These are phyloP conservation scores for Sakesphorus luctuosus DNA, from an alignment of 2,113 vertebrate genomes.

Conservation along the genomic window DNA sequence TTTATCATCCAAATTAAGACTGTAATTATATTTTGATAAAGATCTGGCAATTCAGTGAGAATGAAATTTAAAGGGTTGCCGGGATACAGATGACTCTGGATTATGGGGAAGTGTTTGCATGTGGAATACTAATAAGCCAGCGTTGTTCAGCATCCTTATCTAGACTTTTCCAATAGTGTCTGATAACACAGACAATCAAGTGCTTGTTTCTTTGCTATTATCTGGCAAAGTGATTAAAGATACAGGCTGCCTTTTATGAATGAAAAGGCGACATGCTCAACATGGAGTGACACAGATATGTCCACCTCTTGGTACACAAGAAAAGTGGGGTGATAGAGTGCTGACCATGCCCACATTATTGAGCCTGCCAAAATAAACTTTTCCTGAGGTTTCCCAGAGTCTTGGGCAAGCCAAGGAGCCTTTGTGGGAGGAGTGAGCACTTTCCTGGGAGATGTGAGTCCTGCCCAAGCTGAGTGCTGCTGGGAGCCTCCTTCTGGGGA, in stretches of 20 bases:
- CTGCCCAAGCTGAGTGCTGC: neutral
- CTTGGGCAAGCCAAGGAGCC: neutral
- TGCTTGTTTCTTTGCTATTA: conserved; percentile 76
- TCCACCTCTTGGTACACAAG: conserved; percentile 8
- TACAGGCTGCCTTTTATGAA: conserved; percentile 75
- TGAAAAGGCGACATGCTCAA: conserved; percentile 55
- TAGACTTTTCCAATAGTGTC: conserved; percentile 75
- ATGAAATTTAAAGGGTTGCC: conserved; percentile 89
- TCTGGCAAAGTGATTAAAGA: conserved; percentile 75
- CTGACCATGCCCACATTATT: conserved; percentile 7
- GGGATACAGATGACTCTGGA: conserved; percentile 87
- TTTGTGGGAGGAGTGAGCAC: neutral
- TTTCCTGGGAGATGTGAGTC: neutral
- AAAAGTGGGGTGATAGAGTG: neutral
- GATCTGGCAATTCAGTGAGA: conserved; percentile 84
- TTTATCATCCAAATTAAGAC: conserved; percentile 84
- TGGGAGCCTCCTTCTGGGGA: neutral
- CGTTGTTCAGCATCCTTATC: conserved; percentile 79
- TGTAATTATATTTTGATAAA: conserved; percentile 88
- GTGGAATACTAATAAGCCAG: conserved; percentile 83
- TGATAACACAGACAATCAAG: conserved; percentile 77
- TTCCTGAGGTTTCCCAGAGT: neutral
- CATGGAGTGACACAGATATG: conserved; percentile 18
- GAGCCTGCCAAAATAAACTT: neutral
- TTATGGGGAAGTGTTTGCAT: conserved; percentile 80